phyloP scores from a whole-genome alignment of 2,113 vertebrate genomes.

The Cheilinus undulatus region DNA sequence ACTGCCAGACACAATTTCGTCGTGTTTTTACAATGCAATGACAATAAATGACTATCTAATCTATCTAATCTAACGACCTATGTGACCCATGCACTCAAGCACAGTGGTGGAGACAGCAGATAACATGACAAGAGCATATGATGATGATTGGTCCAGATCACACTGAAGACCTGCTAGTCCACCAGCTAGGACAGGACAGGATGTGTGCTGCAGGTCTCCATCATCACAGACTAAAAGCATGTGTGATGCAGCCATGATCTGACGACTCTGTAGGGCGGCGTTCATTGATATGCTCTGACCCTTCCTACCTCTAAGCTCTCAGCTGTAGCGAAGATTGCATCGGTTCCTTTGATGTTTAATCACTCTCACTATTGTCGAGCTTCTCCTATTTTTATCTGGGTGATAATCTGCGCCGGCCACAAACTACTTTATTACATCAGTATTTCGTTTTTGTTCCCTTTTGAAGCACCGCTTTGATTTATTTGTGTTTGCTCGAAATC shows the following conservation, averaged over 20 bases:
- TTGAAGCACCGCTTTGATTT: conserved; percentile 16
- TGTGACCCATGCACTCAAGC: no score
- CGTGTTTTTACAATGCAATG: no score
- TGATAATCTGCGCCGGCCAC: background rate
- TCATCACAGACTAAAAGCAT: no score
- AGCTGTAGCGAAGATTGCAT: conserved; percentile 9
- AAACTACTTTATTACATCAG: background rate
- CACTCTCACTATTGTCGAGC: background rate
- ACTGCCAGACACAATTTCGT: no score
- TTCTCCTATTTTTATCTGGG: background rate
- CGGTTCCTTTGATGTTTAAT: conserved; percentile 6
- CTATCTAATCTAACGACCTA: no score
- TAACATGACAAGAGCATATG: no score
- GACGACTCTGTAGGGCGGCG: background rate
- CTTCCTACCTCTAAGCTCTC: background rate
- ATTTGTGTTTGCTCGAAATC: conserved; percentile 45
- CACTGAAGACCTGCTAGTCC: no score
- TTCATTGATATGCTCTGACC: background rate
- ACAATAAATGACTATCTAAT: no score
- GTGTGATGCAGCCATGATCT: background rate
- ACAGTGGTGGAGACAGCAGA: no score
- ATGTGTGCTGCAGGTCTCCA: no score
- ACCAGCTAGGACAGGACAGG: no score
- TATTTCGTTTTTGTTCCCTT: conserved; percentile 10
- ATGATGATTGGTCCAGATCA: no score